Evolutionary conservation across 2,797 vertebrate species (phyloP).

Genomic region (Onychomys arenicola): DNA sequence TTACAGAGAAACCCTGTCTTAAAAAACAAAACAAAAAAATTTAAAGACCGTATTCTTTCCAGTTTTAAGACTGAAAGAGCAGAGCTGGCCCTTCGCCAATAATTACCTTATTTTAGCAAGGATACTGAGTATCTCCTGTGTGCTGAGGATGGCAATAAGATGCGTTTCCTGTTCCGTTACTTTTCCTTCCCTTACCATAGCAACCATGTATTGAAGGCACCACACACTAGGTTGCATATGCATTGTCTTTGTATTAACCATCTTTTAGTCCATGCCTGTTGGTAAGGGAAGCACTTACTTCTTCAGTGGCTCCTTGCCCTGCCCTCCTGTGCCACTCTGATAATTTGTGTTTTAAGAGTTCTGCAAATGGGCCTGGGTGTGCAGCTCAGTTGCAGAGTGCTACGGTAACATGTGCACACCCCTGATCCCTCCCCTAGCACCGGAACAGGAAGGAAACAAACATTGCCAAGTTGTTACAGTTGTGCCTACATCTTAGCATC

Average conservation of each 20-base stretch:
- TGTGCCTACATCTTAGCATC: background rate
- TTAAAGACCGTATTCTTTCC: background rate
- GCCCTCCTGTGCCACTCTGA: background rate
- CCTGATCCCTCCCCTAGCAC: background rate
- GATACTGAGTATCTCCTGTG: background rate
- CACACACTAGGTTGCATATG: background rate
- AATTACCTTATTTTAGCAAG: background rate
- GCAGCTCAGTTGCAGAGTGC: background rate
- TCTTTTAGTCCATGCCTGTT: background rate
- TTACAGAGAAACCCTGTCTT: background rate
- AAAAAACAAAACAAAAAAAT: background rate
- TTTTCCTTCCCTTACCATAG: background rate
- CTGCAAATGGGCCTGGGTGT: background rate
- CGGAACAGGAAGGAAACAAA: background rate
- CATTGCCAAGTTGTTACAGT: background rate
- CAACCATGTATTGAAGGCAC: background rate
- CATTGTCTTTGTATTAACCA: background rate
- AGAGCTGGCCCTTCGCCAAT: background rate
- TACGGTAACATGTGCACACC: background rate
- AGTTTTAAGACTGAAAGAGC: background rate
- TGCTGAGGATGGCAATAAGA: background rate
- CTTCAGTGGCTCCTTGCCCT: background rate
- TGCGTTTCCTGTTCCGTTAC: background rate
- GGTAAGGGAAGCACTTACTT: background rate
- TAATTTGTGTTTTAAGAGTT: background rate